phyloP scores from a whole-genome alignment of 2,113 vertebrate genomes.

The Stegostoma tigrinum region DNA sequence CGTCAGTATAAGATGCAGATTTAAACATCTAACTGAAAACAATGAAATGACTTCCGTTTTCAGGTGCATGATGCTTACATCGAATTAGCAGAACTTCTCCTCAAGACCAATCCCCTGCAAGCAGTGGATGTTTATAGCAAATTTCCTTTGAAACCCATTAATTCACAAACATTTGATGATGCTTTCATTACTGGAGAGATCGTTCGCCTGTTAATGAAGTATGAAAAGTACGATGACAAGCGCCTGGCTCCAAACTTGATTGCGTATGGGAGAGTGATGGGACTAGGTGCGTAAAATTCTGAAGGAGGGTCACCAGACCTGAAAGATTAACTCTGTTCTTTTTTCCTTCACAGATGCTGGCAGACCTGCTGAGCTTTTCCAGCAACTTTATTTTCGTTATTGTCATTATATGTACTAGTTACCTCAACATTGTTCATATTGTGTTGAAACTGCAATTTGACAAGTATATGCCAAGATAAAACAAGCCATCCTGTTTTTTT shows the following conservation, averaged over 20 bases:
- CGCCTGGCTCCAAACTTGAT: constrained; percentile 50
- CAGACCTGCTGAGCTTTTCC: too few relatives aligned
- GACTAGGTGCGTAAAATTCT: constrained; percentile 46
- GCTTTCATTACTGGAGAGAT: constrained; percentile 59
- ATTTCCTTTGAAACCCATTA: constrained; percentile 51
- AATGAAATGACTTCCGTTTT: background rate
- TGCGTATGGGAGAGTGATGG: constrained; percentile 57
- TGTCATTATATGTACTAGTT: background rate
- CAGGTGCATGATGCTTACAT: constrained; percentile 55
- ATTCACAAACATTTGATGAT: constrained; percentile 53
- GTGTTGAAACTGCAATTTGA: background rate
- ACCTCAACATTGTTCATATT: background rate
- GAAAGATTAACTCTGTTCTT: too few relatives aligned
- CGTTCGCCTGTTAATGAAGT: constrained; percentile 51
- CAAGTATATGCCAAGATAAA: background rate
- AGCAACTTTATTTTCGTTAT: too few relatives aligned
- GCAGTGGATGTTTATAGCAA: constrained; percentile 55
- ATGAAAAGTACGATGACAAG: constrained; percentile 52
- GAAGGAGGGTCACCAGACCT: too few relatives aligned
- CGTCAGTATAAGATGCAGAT: background rate
- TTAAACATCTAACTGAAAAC: background rate
- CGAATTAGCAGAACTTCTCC: constrained; percentile 52
- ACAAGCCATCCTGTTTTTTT: background rate
- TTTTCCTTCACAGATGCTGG: too few relatives aligned
- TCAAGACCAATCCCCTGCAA: constrained; percentile 48